Base-by-base conservation (phyloP, 2,113 vertebrate species). In the Capreolus pygargus region DNA sequence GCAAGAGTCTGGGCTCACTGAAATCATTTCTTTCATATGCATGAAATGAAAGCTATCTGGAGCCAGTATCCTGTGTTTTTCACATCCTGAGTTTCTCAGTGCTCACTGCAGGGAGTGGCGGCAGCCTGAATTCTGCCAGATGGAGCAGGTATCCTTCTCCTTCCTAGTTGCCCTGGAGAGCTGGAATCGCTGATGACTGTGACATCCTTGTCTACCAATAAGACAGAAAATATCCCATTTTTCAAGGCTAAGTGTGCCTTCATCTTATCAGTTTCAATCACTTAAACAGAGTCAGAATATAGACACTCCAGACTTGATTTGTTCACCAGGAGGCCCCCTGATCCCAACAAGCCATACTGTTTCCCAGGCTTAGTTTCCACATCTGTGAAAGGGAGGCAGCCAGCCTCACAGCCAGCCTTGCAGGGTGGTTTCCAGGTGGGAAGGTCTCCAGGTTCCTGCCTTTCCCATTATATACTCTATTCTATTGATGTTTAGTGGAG, bases 271-370 rank as follows among this genome's bases (percentile, higher is more conserved):
- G 9, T 76, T 78, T 85, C 50, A 6, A n/a, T n/a, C 4, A 9
- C 55, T 30, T 39, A 54, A 25, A 50, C n/a, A 67, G 25, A 39
- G 17, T n/a, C 13, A 9, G 6, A 55, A 60, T 11, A 6, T 6
- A 21, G 16, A 70, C 6, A 28, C 14, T 82, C 30, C 1, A 28
- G 15, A n/a, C 55, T 17, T 0, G 16, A 55, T 27, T 5, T 16
- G 16, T 45, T 36, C 58, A 45, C 54, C 9, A 14, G 16, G 2
- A 90, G 23, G 10, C 5, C 14, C 12, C 2, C 14, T 23, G 64
- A 57, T 7, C 9, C 0, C 12, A 15, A 27, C 15, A 61, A 45
- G 27, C 39, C 0, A 0, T 11, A 6, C 6, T 43, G 25, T 27
- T 74, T 27, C 3, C 4, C 13, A 54, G 43, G 39, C 78, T 91